Base-by-base conservation (phyloP, 2,888 invertebrate genomes). In the Hydrotaea diabolus region DNA sequence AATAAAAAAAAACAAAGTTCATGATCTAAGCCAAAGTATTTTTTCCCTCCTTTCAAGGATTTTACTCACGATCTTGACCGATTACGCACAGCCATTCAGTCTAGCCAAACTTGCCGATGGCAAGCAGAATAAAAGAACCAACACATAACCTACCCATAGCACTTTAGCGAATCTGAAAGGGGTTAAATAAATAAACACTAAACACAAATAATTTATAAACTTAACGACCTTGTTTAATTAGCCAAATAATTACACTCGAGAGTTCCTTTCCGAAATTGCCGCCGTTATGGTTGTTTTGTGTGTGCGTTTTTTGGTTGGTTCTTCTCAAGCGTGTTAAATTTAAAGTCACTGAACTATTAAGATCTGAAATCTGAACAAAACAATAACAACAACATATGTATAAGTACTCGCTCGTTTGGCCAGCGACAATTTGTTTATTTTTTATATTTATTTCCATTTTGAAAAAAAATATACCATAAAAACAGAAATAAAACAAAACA, bases 221-320 rank as follows among this genome's bases (percentile, higher is more conserved):
- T 73, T 73, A 76, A 79, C 76, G 85, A 77, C 76, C 85, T 82
- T 72, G 79, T 85, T 79, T 82, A 85, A 85, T 85, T 79, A 82
- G 64, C 66, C 76, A 76, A 76, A 79, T 69, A 79, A 85, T 74
- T 80, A 46, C 74, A 46, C 43, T 69, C 31, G n/a, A 57, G 73
- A 53, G 53, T 79, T 76, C 31, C 73, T 43, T 17, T n/a, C 2
- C 17, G 15, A 59, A 17, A 46, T 2, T 53, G 46, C 8, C 5
- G 53, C 19, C 8, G 66, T 46, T 39, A 13, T 49, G 15, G 49
- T 8, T 17, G 15, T 26, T 26, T 2, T 59, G 23, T 23, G 31
- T 21, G 5, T 55, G 21, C 21, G 5, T 5, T 5, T 55, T 3
- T 21, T 0, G 15, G 23, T 59, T 21, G 23, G 66, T 43, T 66